Conservation (phyloP, 2,113 vertebrate genomes). For the Diadophis punctatus region DNA sequence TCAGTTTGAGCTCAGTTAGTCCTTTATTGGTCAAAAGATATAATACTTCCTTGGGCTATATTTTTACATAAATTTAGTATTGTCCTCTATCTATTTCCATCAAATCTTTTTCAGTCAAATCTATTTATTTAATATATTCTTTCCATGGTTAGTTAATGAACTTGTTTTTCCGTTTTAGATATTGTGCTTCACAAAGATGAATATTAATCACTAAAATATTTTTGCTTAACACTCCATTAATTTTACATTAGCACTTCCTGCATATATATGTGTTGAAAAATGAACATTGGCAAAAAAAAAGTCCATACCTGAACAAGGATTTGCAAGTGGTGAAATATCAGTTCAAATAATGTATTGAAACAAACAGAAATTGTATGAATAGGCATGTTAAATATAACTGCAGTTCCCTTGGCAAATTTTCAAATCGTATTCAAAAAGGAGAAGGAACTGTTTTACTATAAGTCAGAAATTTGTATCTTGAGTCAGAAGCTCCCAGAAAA, state of each 20-base stretch:
- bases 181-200: background rate
- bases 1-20: background rate
- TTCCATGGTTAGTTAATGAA: background rate
- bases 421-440: background rate
- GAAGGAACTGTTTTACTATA: background rate
- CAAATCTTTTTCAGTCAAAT: background rate
- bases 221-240: background rate
- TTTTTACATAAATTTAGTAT: background rate
- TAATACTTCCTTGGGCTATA: background rate
- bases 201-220: background rate
- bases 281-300: background rate
- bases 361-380: background rate
- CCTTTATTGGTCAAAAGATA: background rate
- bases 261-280: background rate
- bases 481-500: background rate
- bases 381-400: background rate
- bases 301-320: background rate
- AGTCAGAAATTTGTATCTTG: background rate
- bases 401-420: background rate
- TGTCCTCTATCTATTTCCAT: background rate
- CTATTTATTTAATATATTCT: background rate
- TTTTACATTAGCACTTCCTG: background rate
- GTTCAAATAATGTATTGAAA: background rate
- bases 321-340: background rate
- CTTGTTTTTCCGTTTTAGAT: background rate